Base-by-base conservation (phyloP, 2,888 invertebrate genomes). In the Polymixis flavicincta region DNA sequence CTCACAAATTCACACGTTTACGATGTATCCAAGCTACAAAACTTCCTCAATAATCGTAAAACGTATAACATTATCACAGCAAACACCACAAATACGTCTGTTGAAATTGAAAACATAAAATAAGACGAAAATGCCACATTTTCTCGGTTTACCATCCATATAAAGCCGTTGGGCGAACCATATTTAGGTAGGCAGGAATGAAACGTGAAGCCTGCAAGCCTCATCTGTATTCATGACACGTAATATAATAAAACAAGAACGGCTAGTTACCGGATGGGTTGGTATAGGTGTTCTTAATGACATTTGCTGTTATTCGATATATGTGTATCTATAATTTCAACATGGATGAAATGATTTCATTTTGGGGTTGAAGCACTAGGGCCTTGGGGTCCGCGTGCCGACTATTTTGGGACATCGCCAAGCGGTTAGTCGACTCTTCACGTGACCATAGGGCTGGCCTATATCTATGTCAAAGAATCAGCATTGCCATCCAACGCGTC, bases 61-160 rank as follows among this genome's bases (percentile, higher is more conserved):
- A 66, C 32, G 63, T 59, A 64, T 57, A 63, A 68, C 64, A 71
- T 80, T 68, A 73, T 70, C 45, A 65, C 70, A 57, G 48, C 45
- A 64, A 74, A 79, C 59, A 59, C 71, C 69, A 68, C 73, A 71
- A 76, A 80, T 69, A 75, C 64, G 50, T 72, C 25, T 48, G 65
- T 69, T 78, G 82, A 76, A 83, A 87, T 82, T 84, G 82, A 84
- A 81, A 78, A 78, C 82, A 82, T 87, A 85, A 87, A 83, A 61
- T 77, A 76, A 76, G 37, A 67, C 54, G 48, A 76, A 71, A 74
- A 48, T 75, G 57, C 42, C 50, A 48, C 60, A 57, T 81, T 82
- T 79, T 79, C 68, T 74, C n/a, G 63, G 70, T 70, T 83, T 78
- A 68, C 25, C 25, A 59, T 59, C 59, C 63, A 50, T 75, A 64